Evolutionary conservation across 53 echinoderm and acorn worm genomes (phyloP).

Genomic region (Stichopus horrens): DNA sequence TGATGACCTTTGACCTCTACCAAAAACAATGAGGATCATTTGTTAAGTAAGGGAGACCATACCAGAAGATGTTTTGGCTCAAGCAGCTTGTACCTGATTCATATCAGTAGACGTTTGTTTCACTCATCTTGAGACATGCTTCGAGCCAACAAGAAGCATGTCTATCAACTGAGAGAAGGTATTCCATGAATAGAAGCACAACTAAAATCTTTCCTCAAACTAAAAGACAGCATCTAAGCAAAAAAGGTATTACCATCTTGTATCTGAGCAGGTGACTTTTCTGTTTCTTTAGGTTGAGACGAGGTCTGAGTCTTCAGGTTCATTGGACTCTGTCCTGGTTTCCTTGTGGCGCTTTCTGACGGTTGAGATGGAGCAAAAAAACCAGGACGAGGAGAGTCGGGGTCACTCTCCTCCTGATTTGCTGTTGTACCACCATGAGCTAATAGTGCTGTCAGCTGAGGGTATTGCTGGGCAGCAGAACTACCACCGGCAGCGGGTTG

Average conservation of each 20-base stretch:
- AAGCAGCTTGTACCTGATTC: too few species aligned
- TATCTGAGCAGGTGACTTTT: neutral
- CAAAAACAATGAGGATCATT: too few species aligned
- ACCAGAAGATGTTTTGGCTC: too few species aligned
- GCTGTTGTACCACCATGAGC: neutral
- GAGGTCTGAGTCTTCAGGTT: conserved; percentile 14
- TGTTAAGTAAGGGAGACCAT: too few species aligned
- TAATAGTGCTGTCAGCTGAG: conserved; percentile 34
- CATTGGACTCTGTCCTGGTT: conserved; percentile 65
- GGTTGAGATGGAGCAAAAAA: conserved; percentile 50
- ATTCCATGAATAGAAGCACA: too few species aligned
- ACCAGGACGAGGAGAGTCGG: conserved; percentile 49
- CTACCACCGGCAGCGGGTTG: neutral
- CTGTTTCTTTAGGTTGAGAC: neutral
- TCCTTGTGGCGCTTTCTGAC: conserved; percentile 27
- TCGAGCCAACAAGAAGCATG: too few species aligned
- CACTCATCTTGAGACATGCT: too few species aligned
- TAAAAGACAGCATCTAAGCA: too few species aligned
- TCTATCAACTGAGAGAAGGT: too few species aligned
- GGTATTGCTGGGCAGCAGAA: conserved; percentile 30
- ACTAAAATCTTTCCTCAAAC: too few species aligned
- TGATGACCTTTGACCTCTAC: too few species aligned
- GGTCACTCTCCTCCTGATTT: neutral
- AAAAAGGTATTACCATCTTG: neutral
- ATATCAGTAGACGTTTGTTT: too few species aligned